phyloP scores from a whole-genome alignment of 2,113 vertebrate species.

The Vulpes ferrilata region DNA sequence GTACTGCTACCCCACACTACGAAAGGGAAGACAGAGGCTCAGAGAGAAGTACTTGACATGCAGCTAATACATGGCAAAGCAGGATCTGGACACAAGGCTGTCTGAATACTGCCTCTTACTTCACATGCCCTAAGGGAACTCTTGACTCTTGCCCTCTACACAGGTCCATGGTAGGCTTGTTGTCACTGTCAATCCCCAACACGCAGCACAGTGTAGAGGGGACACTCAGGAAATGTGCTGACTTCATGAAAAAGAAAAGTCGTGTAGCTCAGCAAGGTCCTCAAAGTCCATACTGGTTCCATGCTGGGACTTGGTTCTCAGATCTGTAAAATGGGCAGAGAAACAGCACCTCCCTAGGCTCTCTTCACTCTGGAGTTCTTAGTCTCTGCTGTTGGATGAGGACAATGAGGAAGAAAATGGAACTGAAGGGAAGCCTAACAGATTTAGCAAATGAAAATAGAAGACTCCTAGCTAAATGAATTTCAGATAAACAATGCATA shows the following conservation, averaged over 20 bases:
- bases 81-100: neutral
- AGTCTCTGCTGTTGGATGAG: neutral
- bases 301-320: neutral
- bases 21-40: neutral
- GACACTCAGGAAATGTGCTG: neutral
- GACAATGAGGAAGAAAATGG: neutral
- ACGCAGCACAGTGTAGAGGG: neutral
- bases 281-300: too few species aligned
- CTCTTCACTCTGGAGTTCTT: neutral
- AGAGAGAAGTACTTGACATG: fast-evolving
- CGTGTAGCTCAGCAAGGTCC: neutral
- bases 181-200: fast-evolving
- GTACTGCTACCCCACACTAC: fast-evolving
- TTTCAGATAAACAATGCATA: neutral
- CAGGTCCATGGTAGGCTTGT: neutral
- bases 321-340: neutral
- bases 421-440: too few species aligned
- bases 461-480: neutral
- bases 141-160: neutral
- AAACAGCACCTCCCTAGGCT: neutral
- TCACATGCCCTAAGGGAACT: neutral
- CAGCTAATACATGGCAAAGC: fast-evolving
- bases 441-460: neutral
- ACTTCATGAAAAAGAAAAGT: neutral
- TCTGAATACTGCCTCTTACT: neutral